Percentiles rank a stretch among this genome's conserved stretches.
Conservation (phyloP, 1,140 invertebrate species). For the Drosophila ogumai region DNA sequence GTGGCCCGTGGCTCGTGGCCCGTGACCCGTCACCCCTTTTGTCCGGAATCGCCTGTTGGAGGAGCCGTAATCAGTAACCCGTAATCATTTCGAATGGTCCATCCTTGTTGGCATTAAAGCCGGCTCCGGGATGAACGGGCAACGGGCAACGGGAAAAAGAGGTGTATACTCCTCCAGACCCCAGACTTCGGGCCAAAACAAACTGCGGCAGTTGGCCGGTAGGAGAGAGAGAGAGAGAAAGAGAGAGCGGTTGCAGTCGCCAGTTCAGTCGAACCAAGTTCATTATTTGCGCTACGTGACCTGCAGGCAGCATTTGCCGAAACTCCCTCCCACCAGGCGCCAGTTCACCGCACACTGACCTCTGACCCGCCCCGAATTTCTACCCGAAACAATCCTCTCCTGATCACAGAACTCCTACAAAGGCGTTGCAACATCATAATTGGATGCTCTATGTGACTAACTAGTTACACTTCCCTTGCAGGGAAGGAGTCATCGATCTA, state of each 20-base stretch:
- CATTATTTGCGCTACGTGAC: slow-evolving; percentile 77
- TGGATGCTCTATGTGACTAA: slow-evolving; percentile 27
- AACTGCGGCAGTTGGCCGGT: slow-evolving; percentile 35
- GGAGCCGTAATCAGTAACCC: slow-evolving; percentile 60
- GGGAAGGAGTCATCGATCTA: too few relatives aligned
- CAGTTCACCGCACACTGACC: slow-evolving; percentile 4
- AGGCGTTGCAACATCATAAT: slow-evolving; percentile 56
- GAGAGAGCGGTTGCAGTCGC: slow-evolving; percentile 31
- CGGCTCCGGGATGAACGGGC: background rate
- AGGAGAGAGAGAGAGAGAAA: background rate
- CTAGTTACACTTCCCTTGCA: background rate
- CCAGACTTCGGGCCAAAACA: slow-evolving; percentile 37
- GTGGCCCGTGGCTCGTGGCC: background rate
- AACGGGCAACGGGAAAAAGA: background rate
- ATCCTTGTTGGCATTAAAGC: slow-evolving; percentile 50
- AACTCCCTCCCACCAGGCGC: slow-evolving; percentile 4
- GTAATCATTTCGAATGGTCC: slow-evolving; percentile 59
- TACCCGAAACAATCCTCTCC: background rate
- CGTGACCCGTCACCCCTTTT: slow-evolving; percentile 5
- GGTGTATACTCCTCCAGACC: background rate
- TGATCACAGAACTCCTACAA: background rate
- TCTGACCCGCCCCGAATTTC: background rate
- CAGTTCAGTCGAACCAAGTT: slow-evolving; percentile 50
- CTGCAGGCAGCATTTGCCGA: slow-evolving; percentile 57
- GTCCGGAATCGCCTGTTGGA: background rate